Evolutionary conservation across 2,888 invertebrate genomes (phyloP).

Genomic region (Odontomyia ornata): DNA sequence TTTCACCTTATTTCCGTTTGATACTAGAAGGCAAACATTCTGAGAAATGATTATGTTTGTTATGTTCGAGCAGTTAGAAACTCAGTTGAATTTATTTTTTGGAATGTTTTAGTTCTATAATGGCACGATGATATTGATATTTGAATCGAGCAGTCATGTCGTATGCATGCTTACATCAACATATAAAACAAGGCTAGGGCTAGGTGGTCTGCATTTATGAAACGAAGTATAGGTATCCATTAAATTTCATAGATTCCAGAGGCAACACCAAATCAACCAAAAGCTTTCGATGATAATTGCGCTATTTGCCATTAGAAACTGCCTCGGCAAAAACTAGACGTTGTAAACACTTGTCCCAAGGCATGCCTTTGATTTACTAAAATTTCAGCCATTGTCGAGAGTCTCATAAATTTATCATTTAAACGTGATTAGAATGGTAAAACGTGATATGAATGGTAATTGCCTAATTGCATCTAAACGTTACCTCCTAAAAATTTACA

Average conservation of each 20-base stretch:
- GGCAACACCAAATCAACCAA: conserved; percentile 81
- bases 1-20: conserved; percentile 86
- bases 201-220: conserved; percentile 93
- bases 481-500: no score
- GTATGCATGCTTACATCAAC: conserved; percentile 96
- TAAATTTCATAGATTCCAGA: conserved; percentile 91
- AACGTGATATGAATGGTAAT: no score
- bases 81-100: conserved; percentile 92
- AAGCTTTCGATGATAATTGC: conserved; percentile 86
- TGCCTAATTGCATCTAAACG: no score
- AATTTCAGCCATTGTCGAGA: no score
- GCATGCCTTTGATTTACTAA: no score
- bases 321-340: no score
- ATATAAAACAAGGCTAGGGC: conserved; percentile 92
- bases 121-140: conserved; percentile 91
- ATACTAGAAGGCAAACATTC: conserved; percentile 85
- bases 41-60: conserved; percentile 97
- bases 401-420: no score
- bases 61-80: conserved; percentile 93
- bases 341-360: no score
- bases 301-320: conserved; percentile 97
- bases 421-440: no score
- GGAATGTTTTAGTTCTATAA: conserved; percentile 93
- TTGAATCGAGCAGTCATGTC: conserved; percentile 96
- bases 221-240: conserved; percentile 87